A percentile compares a stretch with the other conserved stretches of the same genome.
phyloP scores from a whole-genome alignment of 2,797 vertebrate species.

The Periophthalmus magnuspinnatus region DNA sequence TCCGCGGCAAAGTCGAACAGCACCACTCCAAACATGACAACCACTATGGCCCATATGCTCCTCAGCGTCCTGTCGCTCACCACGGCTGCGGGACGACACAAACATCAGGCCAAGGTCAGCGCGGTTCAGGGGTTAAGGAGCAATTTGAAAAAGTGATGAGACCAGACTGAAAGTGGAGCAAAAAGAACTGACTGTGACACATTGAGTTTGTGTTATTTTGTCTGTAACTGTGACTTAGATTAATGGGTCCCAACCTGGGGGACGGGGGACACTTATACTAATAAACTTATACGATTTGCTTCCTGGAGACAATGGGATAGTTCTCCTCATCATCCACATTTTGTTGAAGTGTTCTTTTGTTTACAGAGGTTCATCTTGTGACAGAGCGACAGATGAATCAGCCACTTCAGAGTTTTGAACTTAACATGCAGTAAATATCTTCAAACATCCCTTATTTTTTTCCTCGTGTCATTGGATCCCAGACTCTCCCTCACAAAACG shows the following conservation, averaged over 20 bases:
- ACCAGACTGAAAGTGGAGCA: no score
- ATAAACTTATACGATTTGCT: no score
- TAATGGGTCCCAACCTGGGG: no score
- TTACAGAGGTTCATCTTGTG: conserved; percentile 14
- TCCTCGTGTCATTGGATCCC: conserved; percentile 12
- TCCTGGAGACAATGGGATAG: no score
- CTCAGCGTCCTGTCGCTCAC: conserved; percentile 64
- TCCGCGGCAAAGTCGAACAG: conserved; percentile 97
- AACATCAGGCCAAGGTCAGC: background rate
- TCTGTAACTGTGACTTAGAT: no score
- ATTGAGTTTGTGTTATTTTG: no score
- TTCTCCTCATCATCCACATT: background rate
- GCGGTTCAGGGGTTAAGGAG: no score
- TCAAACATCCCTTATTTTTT: background rate
- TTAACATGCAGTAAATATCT: background rate
- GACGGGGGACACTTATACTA: no score
- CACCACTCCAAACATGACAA: conserved; percentile 94
- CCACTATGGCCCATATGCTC: conserved; percentile 83
- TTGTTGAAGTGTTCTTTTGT: conserved; percentile 15
- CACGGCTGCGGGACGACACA: conserved; percentile 71
- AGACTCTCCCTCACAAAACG: background rate
- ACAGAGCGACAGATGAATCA: conserved; percentile 19
- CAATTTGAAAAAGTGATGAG: no score
- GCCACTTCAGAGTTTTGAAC: background rate
- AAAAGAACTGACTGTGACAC: no score